A percentile compares a stretch with the other conserved stretches of the same genome.
Conservation (phyloP, 2,797 vertebrate species). For the Taeniopygia guttata region DNA sequence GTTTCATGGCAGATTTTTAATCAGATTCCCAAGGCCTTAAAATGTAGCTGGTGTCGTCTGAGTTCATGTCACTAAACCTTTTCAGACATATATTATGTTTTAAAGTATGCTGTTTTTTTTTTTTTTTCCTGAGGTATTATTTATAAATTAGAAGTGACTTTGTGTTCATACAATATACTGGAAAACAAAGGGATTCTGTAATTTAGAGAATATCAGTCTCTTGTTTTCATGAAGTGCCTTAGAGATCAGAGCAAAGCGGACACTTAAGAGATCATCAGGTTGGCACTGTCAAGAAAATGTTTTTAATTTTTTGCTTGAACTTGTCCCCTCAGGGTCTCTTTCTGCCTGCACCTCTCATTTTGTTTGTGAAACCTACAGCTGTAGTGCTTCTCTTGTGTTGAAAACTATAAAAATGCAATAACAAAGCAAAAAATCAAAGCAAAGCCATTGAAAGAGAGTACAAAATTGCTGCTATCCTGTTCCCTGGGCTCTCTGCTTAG, state of each 20-base stretch:
- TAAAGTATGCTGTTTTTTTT: background rate
- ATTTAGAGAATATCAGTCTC: background rate
- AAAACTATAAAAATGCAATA: background rate
- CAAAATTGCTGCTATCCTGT: background rate
- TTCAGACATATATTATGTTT: background rate
- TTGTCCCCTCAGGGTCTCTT: background rate
- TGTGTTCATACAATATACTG: background rate
- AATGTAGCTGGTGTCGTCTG: background rate
- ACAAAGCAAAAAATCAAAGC: background rate
- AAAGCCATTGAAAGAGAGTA: background rate
- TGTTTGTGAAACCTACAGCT: slow-evolving; percentile 7
- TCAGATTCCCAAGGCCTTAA: background rate
- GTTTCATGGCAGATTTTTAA: background rate
- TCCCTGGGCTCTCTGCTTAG: slow-evolving; percentile 61
- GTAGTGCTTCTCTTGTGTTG: background rate
- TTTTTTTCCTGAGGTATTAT: background rate
- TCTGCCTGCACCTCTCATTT: background rate
- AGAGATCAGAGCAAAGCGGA: background rate
- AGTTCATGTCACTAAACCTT: background rate
- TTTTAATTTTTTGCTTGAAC: slow-evolving; percentile 7
- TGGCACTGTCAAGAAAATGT: background rate
- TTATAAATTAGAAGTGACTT: background rate
- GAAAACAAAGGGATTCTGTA: background rate
- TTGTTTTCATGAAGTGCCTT: background rate
- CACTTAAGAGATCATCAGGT: background rate